Evolutionary conservation across 2,113 vertebrate species (phyloP), one percentile per base, ranked within the genome.

Genomic region (Chinchilla lanigera): DNA sequence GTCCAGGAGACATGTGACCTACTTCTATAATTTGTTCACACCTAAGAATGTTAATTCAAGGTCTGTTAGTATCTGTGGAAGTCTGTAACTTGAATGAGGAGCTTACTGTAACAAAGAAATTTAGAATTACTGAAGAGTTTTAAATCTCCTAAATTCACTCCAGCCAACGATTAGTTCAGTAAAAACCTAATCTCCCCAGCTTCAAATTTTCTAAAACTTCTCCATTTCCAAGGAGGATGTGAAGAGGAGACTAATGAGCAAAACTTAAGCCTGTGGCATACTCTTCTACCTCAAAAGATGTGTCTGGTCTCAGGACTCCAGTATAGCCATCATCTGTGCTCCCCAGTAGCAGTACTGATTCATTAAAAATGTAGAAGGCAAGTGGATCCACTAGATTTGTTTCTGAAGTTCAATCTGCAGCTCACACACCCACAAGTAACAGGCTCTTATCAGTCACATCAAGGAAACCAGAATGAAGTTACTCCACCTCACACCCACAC

Each of bases 131-230:
- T 38, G 5, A 78, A 81, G 10, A 73, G 8, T 60, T 30, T 71
- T 71, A 91, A 96, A 94, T 73, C 90, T 90, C 63, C 56, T 94
- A 81, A 95, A 81, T n/a, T 94, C 16, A 47, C 14, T 28, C 38
- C 38, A 83, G 17, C 22, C 52, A 95, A 94, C 63, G 87, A 54
- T 77, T 54, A 87, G 67, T 61, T 88, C 50, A 91, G 61, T 82
- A n/a, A 89, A 67, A 96, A 38, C 35, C 19, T n/a, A 65, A 35
- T 63, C 73, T 9, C 35, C 38, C 19, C 0, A 88, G n/a, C 35
- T 81, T 94, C 81, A 96, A 84, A 56, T 80, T 95, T 94, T 41
- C 89, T 26, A 35, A 65, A 89, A 78, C 1, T 44, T 67, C 19
- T 69, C 56, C 81, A 86, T 56, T 89, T 89, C 73, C 73, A 77